Percentiles rank a stretch among this genome's conserved stretches.
phyloP scores from a whole-genome alignment of 2,113 vertebrate genomes.

The Melanerpes formicivorus region DNA sequence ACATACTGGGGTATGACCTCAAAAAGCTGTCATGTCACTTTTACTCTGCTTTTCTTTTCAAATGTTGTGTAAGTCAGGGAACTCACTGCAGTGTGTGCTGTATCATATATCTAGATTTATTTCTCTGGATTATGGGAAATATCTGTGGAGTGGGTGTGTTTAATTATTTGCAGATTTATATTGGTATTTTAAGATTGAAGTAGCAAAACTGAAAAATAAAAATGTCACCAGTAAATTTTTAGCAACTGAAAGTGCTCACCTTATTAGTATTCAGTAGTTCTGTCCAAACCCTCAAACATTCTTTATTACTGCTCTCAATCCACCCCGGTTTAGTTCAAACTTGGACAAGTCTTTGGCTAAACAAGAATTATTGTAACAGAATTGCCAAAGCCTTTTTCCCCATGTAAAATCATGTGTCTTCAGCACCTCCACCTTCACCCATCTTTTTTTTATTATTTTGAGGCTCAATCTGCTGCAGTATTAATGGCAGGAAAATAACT shows the following conservation, averaged over 20 bases:
- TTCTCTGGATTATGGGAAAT: slow-evolving; percentile 45
- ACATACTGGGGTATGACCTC: slow-evolving; percentile 59
- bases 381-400: slow-evolving; percentile 46
- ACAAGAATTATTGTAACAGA: slow-evolving; percentile 73
- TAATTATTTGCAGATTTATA: slow-evolving; percentile 53
- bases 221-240: slow-evolving; percentile 74
- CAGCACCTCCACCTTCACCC: neutral
- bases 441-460: slow-evolving; percentile 4
- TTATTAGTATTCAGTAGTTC: slow-evolving; percentile 60
- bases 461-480: slow-evolving; percentile 43
- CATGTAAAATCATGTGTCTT: slow-evolving; percentile 20
- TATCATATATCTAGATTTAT: slow-evolving; percentile 57
- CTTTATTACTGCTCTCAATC: slow-evolving; percentile 8
- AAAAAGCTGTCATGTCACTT: slow-evolving; percentile 53
- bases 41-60: slow-evolving; percentile 65
- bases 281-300: slow-evolving; percentile 32
- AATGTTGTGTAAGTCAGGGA: slow-evolving; percentile 57
- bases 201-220: slow-evolving; percentile 31
- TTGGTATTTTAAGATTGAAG: slow-evolving; percentile 39
- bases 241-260: slow-evolving; percentile 69
- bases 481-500: slow-evolving; percentile 57
- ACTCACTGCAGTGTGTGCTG: slow-evolving; percentile 47
- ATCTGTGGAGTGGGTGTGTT: slow-evolving; percentile 20
- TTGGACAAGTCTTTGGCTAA: slow-evolving; percentile 40
- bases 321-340: neutral